phyloP scores from a whole-genome alignment of 2,113 vertebrate genomes.

The Jaculus jaculus region DNA sequence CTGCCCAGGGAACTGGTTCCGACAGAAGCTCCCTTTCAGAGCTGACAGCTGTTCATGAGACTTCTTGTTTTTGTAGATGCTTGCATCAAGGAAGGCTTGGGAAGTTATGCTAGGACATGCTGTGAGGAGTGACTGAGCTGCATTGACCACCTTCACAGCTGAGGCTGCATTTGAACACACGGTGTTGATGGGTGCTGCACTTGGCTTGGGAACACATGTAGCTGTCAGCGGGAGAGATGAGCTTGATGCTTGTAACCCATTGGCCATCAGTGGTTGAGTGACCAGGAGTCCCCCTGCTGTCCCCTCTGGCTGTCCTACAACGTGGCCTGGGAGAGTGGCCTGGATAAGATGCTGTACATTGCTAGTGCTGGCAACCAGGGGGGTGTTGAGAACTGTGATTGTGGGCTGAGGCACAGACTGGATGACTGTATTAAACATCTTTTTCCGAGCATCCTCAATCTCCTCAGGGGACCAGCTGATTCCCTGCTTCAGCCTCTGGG shows the following conservation, averaged over 20 bases:
- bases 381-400: slow-evolving; percentile 94
- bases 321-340: slow-evolving; percentile 87
- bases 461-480: slow-evolving; percentile 99
- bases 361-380: slow-evolving; percentile 88
- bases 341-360: slow-evolving; percentile 92
- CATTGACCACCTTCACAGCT: slow-evolving; percentile 85
- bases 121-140: slow-evolving; percentile 84
- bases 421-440: slow-evolving; percentile 99
- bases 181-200: slow-evolving; percentile 87
- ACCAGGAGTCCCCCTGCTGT: slow-evolving; percentile 92
- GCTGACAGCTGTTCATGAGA: slow-evolving; percentile 95
- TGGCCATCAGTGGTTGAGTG: slow-evolving; percentile 93
- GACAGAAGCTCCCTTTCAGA: slow-evolving; percentile 94
- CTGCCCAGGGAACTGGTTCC: slow-evolving; percentile 94
- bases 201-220: slow-evolving; percentile 89
- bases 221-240: slow-evolving; percentile 91
- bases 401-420: slow-evolving; percentile 92
- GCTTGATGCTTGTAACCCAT: slow-evolving; percentile 91
- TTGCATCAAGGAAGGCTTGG: slow-evolving; percentile 90
- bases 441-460: slow-evolving; percentile 97
- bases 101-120: slow-evolving; percentile 85
- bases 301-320: slow-evolving; percentile 90
- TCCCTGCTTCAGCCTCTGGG: slow-evolving; percentile 97
- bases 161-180: slow-evolving; percentile 82
- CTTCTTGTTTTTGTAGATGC: slow-evolving; percentile 94